Base-by-base conservation (phyloP, 2,888 invertebrate genomes). In the Drosophila peninsularis region DNA sequence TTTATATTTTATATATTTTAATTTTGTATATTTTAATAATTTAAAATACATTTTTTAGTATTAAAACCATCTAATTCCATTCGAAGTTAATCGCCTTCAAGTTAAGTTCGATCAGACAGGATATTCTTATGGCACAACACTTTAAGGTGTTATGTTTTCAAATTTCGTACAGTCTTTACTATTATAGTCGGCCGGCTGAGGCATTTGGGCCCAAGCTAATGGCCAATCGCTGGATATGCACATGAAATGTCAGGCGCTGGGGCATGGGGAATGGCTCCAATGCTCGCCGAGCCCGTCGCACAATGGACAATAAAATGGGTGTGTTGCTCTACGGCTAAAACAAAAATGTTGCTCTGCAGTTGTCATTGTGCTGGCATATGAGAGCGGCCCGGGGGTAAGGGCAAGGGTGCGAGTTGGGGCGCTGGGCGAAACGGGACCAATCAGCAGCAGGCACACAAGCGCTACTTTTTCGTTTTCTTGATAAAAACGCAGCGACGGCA, bases 401-500 rank as follows among this genome's bases (percentile, higher is more conserved):
- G 24, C 14, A 14, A 24, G 44, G 24, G 42, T 3, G 36, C 11
- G 27, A 5, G n/a, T n/a, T 10, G 2, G 11, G 11, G 6, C 6
- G 17, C 9, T 9, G 39, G 24, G 36, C 32, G 49, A 41, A 54
- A 61, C 58, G 49, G 78, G 64, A 81, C 90, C 90, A 90, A 90
- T 90, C 86, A 86, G 90, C 89, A 70, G 68, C 75, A 52, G 75
- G 69, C 80, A 71, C 67, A 88, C 65, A 75, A 74, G 64, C 67
- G 73, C 53, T 71, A 78, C 89, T 85, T 85, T 89, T 89, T 90
- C 88, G 72, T 85, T 85, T 89, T 85, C 85, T 85, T 85, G 76
- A 88, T 71, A 80, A 73, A 65, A 82, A 81, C 88, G 66, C 72
- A 75, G 55, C 70, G 66, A 32, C 67, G 58, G 53, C 75, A 88